Evolutionary conservation across 2,113 vertebrate genomes (phyloP).

Genomic region (Oryzias javanicus): DNA sequence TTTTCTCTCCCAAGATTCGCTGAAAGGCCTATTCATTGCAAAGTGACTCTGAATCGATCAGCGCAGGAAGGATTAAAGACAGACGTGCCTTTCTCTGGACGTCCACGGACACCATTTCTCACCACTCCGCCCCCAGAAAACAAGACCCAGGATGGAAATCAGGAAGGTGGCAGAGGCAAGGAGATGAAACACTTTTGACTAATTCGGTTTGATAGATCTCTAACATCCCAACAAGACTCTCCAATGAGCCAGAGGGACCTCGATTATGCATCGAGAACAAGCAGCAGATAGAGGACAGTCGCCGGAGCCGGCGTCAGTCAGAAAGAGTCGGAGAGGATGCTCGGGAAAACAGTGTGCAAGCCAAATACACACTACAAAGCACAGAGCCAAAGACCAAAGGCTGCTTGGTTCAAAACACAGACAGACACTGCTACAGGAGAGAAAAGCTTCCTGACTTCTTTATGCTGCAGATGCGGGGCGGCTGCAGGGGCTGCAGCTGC

Average conservation of each 20-base stretch:
- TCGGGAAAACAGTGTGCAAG: constrained; percentile 21
- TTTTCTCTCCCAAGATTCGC: constrained; percentile 17
- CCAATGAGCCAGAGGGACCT: constrained; percentile 60
- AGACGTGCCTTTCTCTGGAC: constrained; percentile 45
- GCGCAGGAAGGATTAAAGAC: constrained; percentile 54
- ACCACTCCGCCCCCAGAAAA: constrained; percentile 27
- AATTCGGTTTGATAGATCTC: constrained; percentile 53
- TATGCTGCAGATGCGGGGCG: constrained; percentile 22
- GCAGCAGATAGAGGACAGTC: constrained; percentile 30
- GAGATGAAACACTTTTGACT: constrained; percentile 44
- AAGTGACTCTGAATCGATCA: constrained; percentile 69
- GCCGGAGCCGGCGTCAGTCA: constrained; percentile 24
- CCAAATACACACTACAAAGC: constrained; percentile 24
- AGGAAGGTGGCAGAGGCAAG: constrained; percentile 19
- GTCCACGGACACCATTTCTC: constrained; percentile 42
- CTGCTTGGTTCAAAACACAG: constrained; percentile 30
- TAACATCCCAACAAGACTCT: constrained; percentile 54
- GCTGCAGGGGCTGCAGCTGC: constrained; percentile 30
- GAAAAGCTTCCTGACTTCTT: constrained; percentile 42
- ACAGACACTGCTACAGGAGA: constrained; percentile 32
- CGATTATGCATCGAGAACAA: constrained; percentile 68
- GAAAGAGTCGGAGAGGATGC: constrained; percentile 15
- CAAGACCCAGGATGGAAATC: constrained; percentile 8
- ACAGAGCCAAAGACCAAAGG: constrained; percentile 34
- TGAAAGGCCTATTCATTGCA: constrained; percentile 44